phyloP scores from a whole-genome alignment of 2,797 vertebrate genomes.

The Poeciliopsis presidionis region DNA sequence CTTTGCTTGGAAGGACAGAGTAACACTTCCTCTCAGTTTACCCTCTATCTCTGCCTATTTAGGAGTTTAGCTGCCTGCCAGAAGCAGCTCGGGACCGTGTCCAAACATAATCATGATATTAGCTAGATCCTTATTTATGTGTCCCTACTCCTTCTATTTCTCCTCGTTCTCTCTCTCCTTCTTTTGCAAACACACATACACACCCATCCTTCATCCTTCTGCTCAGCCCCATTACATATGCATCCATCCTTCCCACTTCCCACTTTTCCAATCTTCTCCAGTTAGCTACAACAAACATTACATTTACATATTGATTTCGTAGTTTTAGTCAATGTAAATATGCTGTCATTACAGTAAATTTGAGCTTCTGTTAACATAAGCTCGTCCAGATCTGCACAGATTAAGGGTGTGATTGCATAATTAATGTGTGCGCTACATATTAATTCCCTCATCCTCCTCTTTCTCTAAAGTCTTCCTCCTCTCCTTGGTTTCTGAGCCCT shows the following conservation, averaged over 20 bases:
- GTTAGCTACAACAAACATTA: slow-evolving; percentile 99
- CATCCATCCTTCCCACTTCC: slow-evolving; percentile 79
- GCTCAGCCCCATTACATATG: slow-evolving; percentile 85
- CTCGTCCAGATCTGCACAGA: slow-evolving; percentile 95
- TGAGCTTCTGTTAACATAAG: slow-evolving; percentile 99
- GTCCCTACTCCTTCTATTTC: slow-evolving; percentile 69
- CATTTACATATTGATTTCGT: slow-evolving; percentile 99
- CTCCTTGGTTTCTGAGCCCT: slow-evolving; percentile 79
- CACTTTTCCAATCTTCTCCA: slow-evolving; percentile 90
- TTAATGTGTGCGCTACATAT: slow-evolving; percentile 90
- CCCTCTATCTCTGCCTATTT: slow-evolving; percentile 75
- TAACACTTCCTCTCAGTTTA: slow-evolving; percentile 79
- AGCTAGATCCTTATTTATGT: slow-evolving; percentile 80
- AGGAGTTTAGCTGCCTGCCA: slow-evolving; percentile 73
- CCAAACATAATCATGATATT: slow-evolving; percentile 84
- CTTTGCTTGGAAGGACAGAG: slow-evolving; percentile 79
- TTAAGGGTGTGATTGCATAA: slow-evolving; percentile 97
- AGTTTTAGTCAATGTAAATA: slow-evolving; percentile 99
- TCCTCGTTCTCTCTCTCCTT: slow-evolving; percentile 38
- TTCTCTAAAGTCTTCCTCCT: slow-evolving; percentile 77
- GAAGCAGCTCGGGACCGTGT: slow-evolving; percentile 75
- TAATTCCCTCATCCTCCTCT: slow-evolving; percentile 82
- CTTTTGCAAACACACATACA: slow-evolving; percentile 43
- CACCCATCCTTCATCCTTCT: slow-evolving; percentile 67
- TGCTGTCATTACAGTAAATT: slow-evolving; percentile 99